Percentiles rank a stretch among this genome's conserved stretches.
phyloP scores from a whole-genome alignment of 2,888 invertebrate genomes.

The Bellardia bayeri region DNA sequence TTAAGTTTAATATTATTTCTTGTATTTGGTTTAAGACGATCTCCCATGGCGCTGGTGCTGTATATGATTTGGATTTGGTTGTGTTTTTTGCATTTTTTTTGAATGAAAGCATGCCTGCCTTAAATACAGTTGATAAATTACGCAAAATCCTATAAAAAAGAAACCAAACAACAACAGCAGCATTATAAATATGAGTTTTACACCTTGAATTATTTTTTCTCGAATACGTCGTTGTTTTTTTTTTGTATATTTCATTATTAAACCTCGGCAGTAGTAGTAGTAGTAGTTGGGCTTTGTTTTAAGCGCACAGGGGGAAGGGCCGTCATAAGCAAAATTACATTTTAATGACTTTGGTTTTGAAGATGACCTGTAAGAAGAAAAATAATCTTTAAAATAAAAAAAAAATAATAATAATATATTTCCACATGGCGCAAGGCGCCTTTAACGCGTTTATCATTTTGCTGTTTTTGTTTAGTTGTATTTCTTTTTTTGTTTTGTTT shows the following conservation, averaged over 20 bases:
- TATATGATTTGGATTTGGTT: conserved; percentile 63
- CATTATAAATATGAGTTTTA: conserved; percentile 69
- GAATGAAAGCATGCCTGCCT: conserved; percentile 69
- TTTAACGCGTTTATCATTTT: conserved; percentile 71
- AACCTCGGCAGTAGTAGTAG: conserved; percentile 35
- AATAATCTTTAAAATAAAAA: conserved; percentile 28
- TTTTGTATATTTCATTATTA: conserved; percentile 42
- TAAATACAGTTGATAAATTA: conserved; percentile 74
- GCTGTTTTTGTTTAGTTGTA: conserved; percentile 25
- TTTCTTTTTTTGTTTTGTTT: conserved; percentile 11
- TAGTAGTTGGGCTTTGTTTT: conserved; percentile 53
- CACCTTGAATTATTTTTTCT: conserved; percentile 61
- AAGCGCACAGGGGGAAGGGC: conserved; percentile 64
- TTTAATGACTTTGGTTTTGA: conserved; percentile 73
- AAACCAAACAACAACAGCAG: conserved; percentile 43
- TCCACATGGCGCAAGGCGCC: conserved; percentile 73
- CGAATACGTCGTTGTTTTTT: conserved; percentile 39
- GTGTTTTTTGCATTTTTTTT: conserved; percentile 48
- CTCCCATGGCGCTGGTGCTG: conserved; percentile 71
- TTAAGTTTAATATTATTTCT: conserved; percentile 61
- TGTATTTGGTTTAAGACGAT: conserved; percentile 61
- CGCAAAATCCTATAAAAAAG: conserved; percentile 70
- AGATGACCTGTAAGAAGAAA: conserved; percentile 70
- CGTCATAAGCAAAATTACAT: conserved; percentile 72
- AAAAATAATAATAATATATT: conserved; percentile 65